These are phyloP conservation scores for Kryptopterus vitreolus DNA, from an alignment of 2,797 vertebrate genomes.

Conservation along the genomic window DNA sequence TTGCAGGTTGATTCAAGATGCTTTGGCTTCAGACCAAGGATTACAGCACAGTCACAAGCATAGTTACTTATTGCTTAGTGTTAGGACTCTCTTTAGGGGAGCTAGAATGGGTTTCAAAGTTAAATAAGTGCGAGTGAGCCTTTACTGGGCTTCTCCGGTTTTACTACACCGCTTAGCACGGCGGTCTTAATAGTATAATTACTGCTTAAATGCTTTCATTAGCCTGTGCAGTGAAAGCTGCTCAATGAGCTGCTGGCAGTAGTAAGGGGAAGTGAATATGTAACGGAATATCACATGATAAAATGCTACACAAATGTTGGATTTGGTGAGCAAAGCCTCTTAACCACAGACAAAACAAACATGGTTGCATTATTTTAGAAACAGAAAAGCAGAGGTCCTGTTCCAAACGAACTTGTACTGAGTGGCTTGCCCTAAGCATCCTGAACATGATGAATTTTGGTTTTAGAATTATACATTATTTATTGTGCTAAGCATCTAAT, in stretches of 20 bases:
- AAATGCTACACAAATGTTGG: neutral
- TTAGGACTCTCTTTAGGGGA: no score
- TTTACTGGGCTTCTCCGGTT: neutral
- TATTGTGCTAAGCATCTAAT: neutral
- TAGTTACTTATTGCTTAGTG: conserved; percentile 6
- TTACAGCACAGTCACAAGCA: conserved; percentile 26
- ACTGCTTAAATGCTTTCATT: neutral
- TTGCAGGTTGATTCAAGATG: conserved; percentile 32
- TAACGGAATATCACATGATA: neutral
- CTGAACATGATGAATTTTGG: no score
- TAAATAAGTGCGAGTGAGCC: no score
- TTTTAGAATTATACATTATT: no score
- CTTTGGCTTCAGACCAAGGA: conserved; percentile 25
- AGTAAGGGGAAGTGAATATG: conserved; percentile 10
- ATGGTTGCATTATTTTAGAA: neutral
- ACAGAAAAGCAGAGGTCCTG: no score
- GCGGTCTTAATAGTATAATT: neutral
- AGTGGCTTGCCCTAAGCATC: neutral
- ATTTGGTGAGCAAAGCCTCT: neutral
- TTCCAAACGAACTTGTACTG: neutral
- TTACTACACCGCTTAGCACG: neutral
- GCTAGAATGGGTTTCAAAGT: neutral
- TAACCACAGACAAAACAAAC: neutral
- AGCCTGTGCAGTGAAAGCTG: neutral
- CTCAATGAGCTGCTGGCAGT: neutral